phyloP scores from a whole-genome alignment of 1,140 invertebrate species.

The Trichonephila clavata region DNA sequence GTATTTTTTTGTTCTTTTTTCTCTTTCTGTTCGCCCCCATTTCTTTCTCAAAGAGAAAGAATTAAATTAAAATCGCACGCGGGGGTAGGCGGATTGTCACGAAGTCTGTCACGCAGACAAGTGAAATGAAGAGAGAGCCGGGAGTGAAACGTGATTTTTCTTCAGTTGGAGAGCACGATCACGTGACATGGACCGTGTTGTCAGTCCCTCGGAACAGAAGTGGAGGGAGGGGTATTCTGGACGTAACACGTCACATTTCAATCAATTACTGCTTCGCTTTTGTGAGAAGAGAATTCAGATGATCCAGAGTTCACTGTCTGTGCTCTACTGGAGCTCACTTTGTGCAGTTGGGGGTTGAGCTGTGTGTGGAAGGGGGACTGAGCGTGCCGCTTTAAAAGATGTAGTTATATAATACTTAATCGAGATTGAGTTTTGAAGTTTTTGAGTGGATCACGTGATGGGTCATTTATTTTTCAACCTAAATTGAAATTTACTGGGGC shows the following conservation, averaged over 20 bases:
- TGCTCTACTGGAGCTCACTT: neutral
- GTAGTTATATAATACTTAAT: no score
- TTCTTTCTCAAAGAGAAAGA: neutral
- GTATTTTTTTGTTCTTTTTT: no score
- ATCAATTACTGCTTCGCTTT: conserved; percentile 39
- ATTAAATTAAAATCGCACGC: conserved; percentile 55
- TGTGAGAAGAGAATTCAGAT: conserved; percentile 25
- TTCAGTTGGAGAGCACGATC: conserved; percentile 64
- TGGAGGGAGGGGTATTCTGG: neutral
- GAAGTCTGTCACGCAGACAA: conserved; percentile 68
- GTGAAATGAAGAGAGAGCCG: conserved; percentile 63
- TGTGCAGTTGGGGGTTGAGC: neutral
- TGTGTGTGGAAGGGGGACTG: neutral
- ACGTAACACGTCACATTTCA: conserved; percentile 65
- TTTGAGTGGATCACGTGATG: no score
- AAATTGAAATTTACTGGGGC: no score
- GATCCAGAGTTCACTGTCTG: neutral
- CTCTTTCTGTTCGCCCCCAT: neutral
- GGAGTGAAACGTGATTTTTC: conserved; percentile 66
- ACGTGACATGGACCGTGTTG: conserved; percentile 62
- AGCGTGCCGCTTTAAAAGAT: no score
- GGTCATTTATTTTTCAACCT: no score
- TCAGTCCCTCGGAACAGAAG: conserved; percentile 9
- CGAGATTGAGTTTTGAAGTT: no score
- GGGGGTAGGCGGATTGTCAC: conserved; percentile 59